A percentile compares a stretch with the other conserved stretches of the same genome.
Conservation (phyloP, 2,888 invertebrate species). For the Tenthredo notha region DNA sequence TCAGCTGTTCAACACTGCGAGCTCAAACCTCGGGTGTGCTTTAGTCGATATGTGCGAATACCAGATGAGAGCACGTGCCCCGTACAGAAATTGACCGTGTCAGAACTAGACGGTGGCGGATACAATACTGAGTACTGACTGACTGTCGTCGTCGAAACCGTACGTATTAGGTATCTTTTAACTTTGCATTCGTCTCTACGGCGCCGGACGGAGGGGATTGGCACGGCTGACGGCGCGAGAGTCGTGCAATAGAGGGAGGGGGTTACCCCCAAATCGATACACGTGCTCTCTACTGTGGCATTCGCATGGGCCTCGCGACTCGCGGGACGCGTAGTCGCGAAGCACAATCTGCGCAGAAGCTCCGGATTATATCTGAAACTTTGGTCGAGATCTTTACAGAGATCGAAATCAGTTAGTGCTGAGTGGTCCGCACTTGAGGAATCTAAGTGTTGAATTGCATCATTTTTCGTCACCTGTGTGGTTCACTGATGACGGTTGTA, state of each 20-base stretch:
- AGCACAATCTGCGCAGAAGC: neutral
- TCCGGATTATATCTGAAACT: neutral
- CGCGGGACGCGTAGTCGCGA: neutral
- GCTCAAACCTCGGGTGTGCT: too few species aligned
- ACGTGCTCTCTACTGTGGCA: constrained; percentile 9
- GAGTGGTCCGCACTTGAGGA: neutral
- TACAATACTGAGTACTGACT: constrained; percentile 44
- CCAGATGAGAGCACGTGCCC: neutral
- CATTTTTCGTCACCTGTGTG: neutral
- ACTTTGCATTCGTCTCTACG: neutral
- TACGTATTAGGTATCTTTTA: neutral
- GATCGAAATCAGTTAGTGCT: neutral
- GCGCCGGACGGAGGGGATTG: constrained; percentile 28
- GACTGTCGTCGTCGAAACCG: neutral
- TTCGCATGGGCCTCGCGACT: neutral
- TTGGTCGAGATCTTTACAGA: neutral
- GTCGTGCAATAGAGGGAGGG: neutral
- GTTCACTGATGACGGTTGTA: neutral
- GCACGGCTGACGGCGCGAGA: neutral
- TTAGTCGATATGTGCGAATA: too few species aligned
- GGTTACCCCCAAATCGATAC: constrained; percentile 36
- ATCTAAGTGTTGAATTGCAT: neutral
- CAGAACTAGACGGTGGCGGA: neutral
- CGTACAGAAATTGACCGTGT: constrained; percentile 28
- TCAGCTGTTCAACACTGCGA: neutral